phyloP scores from a whole-genome alignment of 2,113 vertebrate genomes.

The Gymnocephalus cernua region DNA sequence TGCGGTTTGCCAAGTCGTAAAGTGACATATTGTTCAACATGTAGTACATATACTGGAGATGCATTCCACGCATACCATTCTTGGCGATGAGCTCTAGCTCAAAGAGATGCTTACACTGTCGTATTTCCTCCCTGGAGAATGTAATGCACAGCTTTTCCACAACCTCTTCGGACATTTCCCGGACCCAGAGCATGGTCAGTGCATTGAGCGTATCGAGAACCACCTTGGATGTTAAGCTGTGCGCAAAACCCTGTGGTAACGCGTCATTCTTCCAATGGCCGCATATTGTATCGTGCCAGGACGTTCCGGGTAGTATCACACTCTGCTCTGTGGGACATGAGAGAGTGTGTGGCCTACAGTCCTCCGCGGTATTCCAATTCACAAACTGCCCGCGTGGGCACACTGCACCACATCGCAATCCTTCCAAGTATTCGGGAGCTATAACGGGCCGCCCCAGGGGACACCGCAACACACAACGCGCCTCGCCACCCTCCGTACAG shows the following conservation, averaged over 20 bases:
- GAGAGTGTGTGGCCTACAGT: neutral
- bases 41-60: too few relatives aligned
- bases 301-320: neutral
- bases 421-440: too few relatives aligned
- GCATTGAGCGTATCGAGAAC: neutral
- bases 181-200: neutral
- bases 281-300: neutral
- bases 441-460: too few relatives aligned
- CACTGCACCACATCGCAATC: neutral
- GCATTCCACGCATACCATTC: too few relatives aligned
- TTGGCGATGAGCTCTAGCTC: too few relatives aligned
- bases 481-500: too few relatives aligned
- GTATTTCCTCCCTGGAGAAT: too few relatives aligned
- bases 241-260: neutral
- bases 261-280: neutral
- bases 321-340: neutral
- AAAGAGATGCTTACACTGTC: too few relatives aligned
- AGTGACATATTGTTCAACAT: too few relatives aligned
- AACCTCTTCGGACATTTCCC: neutral
- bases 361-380: too few relatives aligned
- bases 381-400: neutral
- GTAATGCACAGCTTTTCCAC: neutral
- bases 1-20: too few relatives aligned
- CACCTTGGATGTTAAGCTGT: neutral
- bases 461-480: too few relatives aligned